A percentile compares a stretch with the other conserved stretches of the same genome.
These are phyloP conservation scores for Pogonomyrmex californicus DNA, from an alignment of 1,140 invertebrate genomes.

Conservation along the genomic window DNA sequence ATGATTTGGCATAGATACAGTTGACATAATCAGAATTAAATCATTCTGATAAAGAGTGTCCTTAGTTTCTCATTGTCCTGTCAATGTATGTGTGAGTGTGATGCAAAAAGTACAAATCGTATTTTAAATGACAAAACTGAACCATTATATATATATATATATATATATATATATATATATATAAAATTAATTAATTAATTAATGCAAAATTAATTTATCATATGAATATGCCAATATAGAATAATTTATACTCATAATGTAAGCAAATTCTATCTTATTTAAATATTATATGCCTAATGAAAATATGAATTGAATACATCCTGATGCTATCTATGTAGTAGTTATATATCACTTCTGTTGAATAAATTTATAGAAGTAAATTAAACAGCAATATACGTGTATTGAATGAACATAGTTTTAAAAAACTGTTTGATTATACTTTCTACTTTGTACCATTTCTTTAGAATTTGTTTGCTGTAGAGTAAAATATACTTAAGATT, in stretches of 20 bases:
- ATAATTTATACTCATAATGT: constrained; percentile 65
- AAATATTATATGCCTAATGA: neutral
- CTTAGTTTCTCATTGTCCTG: neutral
- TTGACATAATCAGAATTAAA: constrained; percentile 13
- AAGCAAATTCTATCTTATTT: neutral
- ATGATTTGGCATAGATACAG: neutral
- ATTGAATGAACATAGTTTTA: neutral
- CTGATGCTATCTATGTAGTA: neutral
- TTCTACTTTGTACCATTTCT: neutral
- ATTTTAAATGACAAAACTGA: neutral
- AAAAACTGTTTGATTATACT: neutral
- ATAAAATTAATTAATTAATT: neutral
- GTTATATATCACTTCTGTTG: no score
- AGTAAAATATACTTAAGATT: neutral
- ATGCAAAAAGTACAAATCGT: neutral
- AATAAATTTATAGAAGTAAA: neutral
- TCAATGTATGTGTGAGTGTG: neutral
- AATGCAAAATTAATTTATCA: neutral
- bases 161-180: no score
- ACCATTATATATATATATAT: neutral
- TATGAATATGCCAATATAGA: neutral
- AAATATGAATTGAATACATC: neutral
- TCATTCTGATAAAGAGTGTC: neutral
- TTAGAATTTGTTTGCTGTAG: neutral
- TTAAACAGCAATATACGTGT: neutral